Evolutionary conservation across 2,888 invertebrate species (phyloP).

Genomic region (Orthosia cruda): DNA sequence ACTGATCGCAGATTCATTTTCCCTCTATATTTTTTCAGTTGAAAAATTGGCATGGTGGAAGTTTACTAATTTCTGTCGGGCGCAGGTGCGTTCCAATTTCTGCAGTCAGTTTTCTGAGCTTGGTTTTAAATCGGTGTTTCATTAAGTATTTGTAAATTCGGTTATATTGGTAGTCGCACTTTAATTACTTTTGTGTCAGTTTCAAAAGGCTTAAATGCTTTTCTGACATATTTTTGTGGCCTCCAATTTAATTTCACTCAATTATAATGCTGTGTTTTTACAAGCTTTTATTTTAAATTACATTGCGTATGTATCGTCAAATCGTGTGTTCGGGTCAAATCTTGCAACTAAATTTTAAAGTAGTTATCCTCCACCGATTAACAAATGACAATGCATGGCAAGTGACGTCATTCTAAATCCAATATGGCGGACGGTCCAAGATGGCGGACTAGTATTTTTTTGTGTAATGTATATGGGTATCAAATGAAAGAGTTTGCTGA

Average conservation of each 20-base stretch:
- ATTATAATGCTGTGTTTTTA: not conserved
- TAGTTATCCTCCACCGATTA: no score
- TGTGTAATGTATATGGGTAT: no score
- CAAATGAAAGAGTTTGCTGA: no score
- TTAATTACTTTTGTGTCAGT: conserved; percentile 13
- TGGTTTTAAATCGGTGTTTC: not conserved
- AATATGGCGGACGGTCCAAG: no score
- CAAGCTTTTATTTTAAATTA: no score
- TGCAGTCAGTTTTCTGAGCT: conserved; percentile 39
- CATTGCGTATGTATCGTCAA: no score
- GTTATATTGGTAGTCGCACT: not conserved
- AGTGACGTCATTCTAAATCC: no score
- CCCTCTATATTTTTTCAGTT: conserved; percentile 31
- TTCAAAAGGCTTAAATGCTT: not conserved
- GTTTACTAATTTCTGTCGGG: conserved; percentile 48
- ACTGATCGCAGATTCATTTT: conserved; percentile 71
- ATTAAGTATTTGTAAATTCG: conserved; percentile 6
- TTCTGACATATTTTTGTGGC: not conserved
- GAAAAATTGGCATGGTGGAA: conserved; percentile 41
- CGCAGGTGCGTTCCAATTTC: conserved; percentile 67
- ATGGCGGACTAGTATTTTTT: no score
- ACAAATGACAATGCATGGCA: no score
- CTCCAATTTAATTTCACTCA: not conserved
- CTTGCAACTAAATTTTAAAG: no score
- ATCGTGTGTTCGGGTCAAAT: no score